phyloP scores from a whole-genome alignment of 2,888 invertebrate genomes.

The Patella pellucida region DNA sequence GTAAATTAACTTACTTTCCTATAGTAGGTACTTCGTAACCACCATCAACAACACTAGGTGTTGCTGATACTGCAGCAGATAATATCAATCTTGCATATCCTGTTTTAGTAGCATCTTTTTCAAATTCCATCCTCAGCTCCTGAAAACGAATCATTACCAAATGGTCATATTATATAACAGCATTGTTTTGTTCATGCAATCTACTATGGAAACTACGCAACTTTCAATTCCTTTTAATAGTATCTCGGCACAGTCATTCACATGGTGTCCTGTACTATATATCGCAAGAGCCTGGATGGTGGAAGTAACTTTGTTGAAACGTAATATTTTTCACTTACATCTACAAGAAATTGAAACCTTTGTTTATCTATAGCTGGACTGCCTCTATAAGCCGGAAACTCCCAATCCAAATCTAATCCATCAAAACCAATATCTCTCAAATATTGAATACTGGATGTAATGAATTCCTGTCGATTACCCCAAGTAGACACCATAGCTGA shows the following conservation, averaged over 20 bases:
- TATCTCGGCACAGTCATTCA: no score
- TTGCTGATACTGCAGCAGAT: slow-evolving; percentile 52
- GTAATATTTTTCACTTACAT: slow-evolving; percentile 32
- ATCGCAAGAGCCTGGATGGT: no score
- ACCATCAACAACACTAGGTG: slow-evolving; percentile 44
- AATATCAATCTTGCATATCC: slow-evolving; percentile 34
- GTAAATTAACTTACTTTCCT: not conserved
- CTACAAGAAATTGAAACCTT: slow-evolving; percentile 51
- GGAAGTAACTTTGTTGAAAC: no score
- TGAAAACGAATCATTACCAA: slow-evolving; percentile 12
- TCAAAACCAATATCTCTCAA: slow-evolving; percentile 77
- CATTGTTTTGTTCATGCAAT: no score
- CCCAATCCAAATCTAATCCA: slow-evolving; percentile 93
- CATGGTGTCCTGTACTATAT: no score
- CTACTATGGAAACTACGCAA: no score
- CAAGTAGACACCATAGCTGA: slow-evolving; percentile 19
- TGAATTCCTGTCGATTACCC: slow-evolving; percentile 21
- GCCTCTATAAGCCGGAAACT: slow-evolving; percentile 78
- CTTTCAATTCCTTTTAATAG: no score
- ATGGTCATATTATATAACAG: no score
- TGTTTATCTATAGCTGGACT: slow-evolving; percentile 61
- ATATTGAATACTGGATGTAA: slow-evolving; percentile 30
- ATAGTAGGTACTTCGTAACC: slow-evolving; percentile 36
- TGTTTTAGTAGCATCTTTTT: slow-evolving; percentile 41
- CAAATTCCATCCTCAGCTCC: slow-evolving; percentile 54